These are phyloP conservation scores for Paragorgia papillata DNA, from an alignment of 92 coral and sea anemone species.

Conservation along the genomic window DNA sequence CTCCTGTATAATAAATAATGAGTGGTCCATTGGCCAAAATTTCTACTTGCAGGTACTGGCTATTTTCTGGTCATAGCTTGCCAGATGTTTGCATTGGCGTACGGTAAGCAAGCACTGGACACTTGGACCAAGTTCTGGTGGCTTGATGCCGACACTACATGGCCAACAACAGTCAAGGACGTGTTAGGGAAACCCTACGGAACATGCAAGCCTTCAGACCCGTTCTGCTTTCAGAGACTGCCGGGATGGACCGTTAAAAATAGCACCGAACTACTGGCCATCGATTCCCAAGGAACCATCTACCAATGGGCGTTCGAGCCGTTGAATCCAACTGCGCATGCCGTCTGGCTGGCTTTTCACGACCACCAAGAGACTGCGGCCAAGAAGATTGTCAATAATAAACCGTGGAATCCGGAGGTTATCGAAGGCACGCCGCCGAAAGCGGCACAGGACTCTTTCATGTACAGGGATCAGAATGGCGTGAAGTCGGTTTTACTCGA, in stretches of 20 bases:
- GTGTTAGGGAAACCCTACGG: constrained; percentile 64
- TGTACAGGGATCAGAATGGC: constrained; percentile 78
- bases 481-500: constrained; percentile 75
- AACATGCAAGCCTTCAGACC: constrained; percentile 40
- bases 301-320: constrained; percentile 75
- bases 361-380: constrained; percentile 62
- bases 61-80: background rate
- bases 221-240: constrained; percentile 66
- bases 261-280: constrained; percentile 64
- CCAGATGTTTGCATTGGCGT: background rate
- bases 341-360: constrained; percentile 73
- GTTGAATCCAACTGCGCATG: constrained; percentile 74
- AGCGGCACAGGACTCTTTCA: constrained; percentile 70
- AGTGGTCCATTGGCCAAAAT: no score
- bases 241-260: constrained; percentile 67
- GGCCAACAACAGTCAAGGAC: constrained; percentile 67
- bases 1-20: no score
- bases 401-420: constrained; percentile 61
- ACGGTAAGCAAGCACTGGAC: background rate
- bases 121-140: constrained; percentile 77
- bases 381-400: constrained; percentile 39
- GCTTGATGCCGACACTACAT: constrained; percentile 61
- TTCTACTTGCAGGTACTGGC: no score
- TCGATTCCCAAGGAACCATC: constrained; percentile 69
- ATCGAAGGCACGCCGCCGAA: constrained; percentile 63